A percentile compares a stretch with the other conserved stretches of the same genome.
phyloP scores from a whole-genome alignment of 1,140 invertebrate species.

The Drosophila mauritiana region DNA sequence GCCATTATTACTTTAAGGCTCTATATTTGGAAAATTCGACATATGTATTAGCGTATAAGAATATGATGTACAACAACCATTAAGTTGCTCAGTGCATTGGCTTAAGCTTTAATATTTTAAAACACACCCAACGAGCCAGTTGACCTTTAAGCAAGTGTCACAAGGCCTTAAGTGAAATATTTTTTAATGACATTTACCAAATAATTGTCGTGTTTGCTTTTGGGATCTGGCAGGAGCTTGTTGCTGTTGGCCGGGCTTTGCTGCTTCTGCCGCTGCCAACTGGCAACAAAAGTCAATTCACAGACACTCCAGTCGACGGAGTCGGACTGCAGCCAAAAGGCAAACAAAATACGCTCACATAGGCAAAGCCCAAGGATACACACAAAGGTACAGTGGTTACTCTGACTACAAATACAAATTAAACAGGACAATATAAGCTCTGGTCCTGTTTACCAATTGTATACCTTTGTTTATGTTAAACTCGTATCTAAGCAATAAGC shows the following conservation, averaged over 20 bases:
- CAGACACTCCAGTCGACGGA: constrained; percentile 33
- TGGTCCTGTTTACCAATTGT: too few species aligned
- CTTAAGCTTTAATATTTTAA: background rate
- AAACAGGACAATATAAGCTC: background rate
- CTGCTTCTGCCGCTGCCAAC: constrained; percentile 44
- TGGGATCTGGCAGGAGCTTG: constrained; percentile 37
- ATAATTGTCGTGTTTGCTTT: constrained; percentile 67
- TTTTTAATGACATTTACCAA: constrained; percentile 55
- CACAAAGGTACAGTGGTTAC: constrained; percentile 32
- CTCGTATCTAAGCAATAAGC: too few species aligned
- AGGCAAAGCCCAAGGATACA: constrained; percentile 58
- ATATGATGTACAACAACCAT: too few species aligned
- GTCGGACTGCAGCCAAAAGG: constrained; percentile 52
- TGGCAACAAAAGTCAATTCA: constrained; percentile 80
- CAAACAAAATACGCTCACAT: constrained; percentile 63
- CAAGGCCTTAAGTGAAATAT: constrained; percentile 40
- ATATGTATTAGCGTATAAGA: too few species aligned
- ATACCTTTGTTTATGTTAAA: too few species aligned
- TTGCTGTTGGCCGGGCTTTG: constrained; percentile 34
- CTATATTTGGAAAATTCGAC: too few species aligned
- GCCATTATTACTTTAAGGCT: too few species aligned
- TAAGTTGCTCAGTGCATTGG: too few species aligned
- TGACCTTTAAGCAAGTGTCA: constrained; percentile 8
- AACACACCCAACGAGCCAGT: background rate
- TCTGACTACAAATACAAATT: background rate